phyloP scores from a whole-genome alignment of 92 coral and sea anemone species.

The Epizoanthus rinbou region DNA sequence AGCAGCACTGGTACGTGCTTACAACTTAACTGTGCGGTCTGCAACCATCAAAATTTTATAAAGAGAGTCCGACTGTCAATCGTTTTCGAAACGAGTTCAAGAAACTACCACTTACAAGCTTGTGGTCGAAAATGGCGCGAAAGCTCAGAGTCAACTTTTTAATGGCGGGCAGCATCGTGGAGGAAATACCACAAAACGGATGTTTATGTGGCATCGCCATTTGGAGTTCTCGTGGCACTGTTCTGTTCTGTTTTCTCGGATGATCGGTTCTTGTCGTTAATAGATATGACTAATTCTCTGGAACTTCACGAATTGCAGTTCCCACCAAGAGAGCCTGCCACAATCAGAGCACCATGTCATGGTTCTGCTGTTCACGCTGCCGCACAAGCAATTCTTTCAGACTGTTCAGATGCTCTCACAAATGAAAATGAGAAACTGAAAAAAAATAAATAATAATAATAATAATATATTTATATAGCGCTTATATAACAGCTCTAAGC shows the following conservation, averaged over 20 bases:
- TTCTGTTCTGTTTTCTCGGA: slow-evolving; percentile 1
- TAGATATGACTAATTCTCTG: slow-evolving; percentile 2
- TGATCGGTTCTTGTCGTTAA: slow-evolving; percentile 1
- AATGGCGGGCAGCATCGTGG: slow-evolving; percentile 27
- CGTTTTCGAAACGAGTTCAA: slow-evolving; percentile 25
- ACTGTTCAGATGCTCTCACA: not conserved
- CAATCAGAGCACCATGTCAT: too few relatives aligned
- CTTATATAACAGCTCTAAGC: too few relatives aligned
- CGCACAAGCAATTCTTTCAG: not conserved
- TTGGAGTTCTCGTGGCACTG: slow-evolving; percentile 20
- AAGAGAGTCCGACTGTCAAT: slow-evolving; percentile 23
- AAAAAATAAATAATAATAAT: too few relatives aligned
- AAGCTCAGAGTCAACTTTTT: slow-evolving; percentile 22
- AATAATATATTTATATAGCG: too few relatives aligned
- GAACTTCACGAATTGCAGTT: slow-evolving; percentile 12
- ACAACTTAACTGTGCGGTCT: slow-evolving; percentile 6
- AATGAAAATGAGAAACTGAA: not conserved
- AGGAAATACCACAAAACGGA: slow-evolving; percentile 20
- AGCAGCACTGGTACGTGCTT: slow-evolving; percentile 1
- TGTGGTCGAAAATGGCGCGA: slow-evolving; percentile 27
- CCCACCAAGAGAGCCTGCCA: slow-evolving; percentile 3
- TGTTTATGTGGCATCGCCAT: slow-evolving; percentile 34
- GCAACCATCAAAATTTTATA: slow-evolving; percentile 22
- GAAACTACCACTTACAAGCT: not conserved
- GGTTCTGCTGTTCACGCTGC: too few relatives aligned